Evolutionary conservation across 1,140 invertebrate genomes (phyloP), one percentile per base, ranked within the genome.

Genomic region (Dendrolimus punctatus): DNA sequence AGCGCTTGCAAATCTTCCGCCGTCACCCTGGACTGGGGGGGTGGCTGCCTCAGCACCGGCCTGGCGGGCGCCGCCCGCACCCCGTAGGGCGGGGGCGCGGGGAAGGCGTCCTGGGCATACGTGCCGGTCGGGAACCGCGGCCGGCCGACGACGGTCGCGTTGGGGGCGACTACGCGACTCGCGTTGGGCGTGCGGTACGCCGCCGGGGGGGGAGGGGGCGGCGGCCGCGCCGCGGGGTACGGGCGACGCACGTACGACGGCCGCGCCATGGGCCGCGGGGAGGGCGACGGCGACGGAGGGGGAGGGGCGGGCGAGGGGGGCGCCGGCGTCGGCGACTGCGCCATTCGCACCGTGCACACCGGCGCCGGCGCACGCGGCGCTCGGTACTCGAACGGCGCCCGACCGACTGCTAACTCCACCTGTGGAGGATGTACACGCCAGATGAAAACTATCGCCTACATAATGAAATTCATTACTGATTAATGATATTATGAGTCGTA

Each of bases 1-100:
- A 88, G 57, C 39, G 79, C 79, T 70, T 89, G 76, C 64, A 90
- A 64, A 73, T 88, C 71, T 61, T 88, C 74, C 55, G 80, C 71
- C n/a, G 81, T 78, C 59, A 82, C 79, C 53, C 80, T 51, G 10
- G 56, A 56, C 46, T 54, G 39, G 45, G 62, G 53, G 2, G 68
- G 67, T 3, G 67, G 72, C 41, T 60, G 65, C 49, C 55, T 55
- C 6, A 64, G 58, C 40, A 49, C 64, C 46, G 58, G 56, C 39
- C 45, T 39, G 41, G 51, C 51, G 51, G 55, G 84, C 78, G 47
- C 82, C 68, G 49, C 39, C 43, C 62, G 66, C 40, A 39, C 64
- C 41, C 49, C 41, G 54, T 71, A 72, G 5, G 73, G 75, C 7
- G 73, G 74, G n/a, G 76, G 71, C 37, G 72, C 57, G 8, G 73